Evolutionary conservation across 2,113 vertebrate species (phyloP), one percentile per base, ranked within the genome.

Genomic region (Drymodes brunneopygia): DNA sequence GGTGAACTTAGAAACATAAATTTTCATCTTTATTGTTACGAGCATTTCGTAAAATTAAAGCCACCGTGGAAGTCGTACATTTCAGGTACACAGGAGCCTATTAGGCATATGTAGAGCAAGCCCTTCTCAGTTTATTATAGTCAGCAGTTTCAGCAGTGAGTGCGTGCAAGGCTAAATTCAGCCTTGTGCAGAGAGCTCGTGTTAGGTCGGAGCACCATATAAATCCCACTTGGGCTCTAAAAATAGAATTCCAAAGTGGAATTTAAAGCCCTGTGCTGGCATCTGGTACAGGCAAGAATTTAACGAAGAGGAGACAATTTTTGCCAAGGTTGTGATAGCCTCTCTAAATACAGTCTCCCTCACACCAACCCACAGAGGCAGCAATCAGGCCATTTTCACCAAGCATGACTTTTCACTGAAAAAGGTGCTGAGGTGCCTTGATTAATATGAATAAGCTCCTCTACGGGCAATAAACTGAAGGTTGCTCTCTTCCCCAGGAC

Each of bases 161-260:
- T 67, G 57, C 86, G 62, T 27, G 33, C 62, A 65, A 73, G 86
- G 57, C 81, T 88, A 84, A 96, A 95, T 84, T 92, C 84, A 95
- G 93, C 78, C 71, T 80, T 58, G 54, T 62, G 50, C 80, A 67
- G 31, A 14, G 33, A 84, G 33, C 91, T 90, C 1, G 0, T 77
- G 85, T 85, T 70, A 90, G 66, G 74, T 86, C n/a, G 6, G 61
- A 86, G 72, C 53, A 91, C 56, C 72, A 40, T 51, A 81, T 88
- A 95, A 96, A 95, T 94, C 83, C 80, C 80, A 81, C 82, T 74
- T 66, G 80, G 90, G 48, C 56, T 73, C 86, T 88, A 92, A 96
- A 96, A 92, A 91, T 86, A 89, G 77, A 86, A 91, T 87, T 85
- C 71, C 54, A 28, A 58, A 80, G 62, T 47, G 33, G 79, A 94